Percentiles rank a stretch among this genome's conserved stretches.
phyloP scores from a whole-genome alignment of 2,888 invertebrate genomes.

The Leptinotarsa haldemani region DNA sequence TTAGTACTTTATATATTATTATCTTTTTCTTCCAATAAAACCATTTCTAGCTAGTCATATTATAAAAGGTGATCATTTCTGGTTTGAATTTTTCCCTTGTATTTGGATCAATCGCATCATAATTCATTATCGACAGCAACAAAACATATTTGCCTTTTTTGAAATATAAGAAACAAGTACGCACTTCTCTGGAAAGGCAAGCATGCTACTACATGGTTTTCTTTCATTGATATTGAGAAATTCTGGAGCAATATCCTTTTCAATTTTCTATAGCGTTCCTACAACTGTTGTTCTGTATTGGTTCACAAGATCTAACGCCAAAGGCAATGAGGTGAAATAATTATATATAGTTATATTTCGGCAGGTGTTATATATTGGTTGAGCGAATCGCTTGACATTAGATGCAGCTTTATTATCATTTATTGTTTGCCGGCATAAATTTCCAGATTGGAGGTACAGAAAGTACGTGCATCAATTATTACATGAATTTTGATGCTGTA shows the following conservation, averaged over 20 bases:
- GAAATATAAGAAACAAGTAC: constrained; percentile 44
- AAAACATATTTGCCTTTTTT: constrained; percentile 34
- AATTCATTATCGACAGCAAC: not conserved
- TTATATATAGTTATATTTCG: constrained; percentile 18
- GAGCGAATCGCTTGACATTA: constrained; percentile 36
- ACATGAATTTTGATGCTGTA: constrained; percentile 33
- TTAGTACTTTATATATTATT: no score
- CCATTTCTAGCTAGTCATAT: no score
- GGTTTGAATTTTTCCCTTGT: no score
- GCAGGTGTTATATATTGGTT: constrained; percentile 6
- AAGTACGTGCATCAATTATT: constrained; percentile 47
- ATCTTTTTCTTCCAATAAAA: no score
- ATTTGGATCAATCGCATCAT: not conserved
- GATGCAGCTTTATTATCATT: constrained; percentile 38
- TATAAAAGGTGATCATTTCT: no score
- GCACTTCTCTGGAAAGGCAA: constrained; percentile 29
- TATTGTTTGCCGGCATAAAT: constrained; percentile 50
- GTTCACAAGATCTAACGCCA: constrained; percentile 3
- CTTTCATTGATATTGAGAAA: not conserved
- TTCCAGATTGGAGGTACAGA: constrained; percentile 50
- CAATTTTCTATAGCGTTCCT: not conserved
- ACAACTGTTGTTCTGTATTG: not conserved
- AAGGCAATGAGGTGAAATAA: constrained; percentile 8
- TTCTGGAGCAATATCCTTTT: constrained; percentile 3
- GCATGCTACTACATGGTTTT: not conserved